Evolutionary conservation across 2,888 invertebrate species (phyloP).

Genomic region (Cheilosia urbana): DNA sequence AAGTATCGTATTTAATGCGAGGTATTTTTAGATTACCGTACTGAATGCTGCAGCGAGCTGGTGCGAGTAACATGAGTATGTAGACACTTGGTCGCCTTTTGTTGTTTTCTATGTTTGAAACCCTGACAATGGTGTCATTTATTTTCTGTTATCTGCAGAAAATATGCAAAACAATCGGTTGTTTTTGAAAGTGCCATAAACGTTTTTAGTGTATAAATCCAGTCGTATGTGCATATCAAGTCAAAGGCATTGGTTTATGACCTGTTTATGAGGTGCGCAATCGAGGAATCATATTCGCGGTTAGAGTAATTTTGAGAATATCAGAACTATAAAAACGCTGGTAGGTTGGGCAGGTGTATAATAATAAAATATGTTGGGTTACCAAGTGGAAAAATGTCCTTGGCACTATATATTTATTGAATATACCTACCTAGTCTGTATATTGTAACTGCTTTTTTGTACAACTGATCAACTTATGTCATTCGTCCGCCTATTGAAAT

Average conservation of each 20-base stretch:
- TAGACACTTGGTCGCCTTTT: conserved; percentile 42
- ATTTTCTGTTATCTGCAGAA: neutral
- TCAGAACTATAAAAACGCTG: neutral
- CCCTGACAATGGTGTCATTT: too few relatives aligned
- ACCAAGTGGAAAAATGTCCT: too few relatives aligned
- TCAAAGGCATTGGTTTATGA: neutral
- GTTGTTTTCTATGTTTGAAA: conserved; percentile 3
- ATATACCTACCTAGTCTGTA: too few relatives aligned
- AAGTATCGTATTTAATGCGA: conserved; percentile 23
- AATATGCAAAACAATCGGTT: neutral
- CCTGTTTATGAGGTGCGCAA: neutral
- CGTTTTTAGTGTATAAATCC: neutral
- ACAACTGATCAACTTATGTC: too few relatives aligned
- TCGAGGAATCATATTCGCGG: neutral
- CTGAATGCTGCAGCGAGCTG: neutral
- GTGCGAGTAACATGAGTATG: conserved; percentile 4
- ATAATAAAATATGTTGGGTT: too few relatives aligned
- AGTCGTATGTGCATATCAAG: neutral
- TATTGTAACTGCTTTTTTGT: too few relatives aligned
- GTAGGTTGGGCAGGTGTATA: too few relatives aligned
- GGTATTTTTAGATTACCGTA: conserved; percentile 27
- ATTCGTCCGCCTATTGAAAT: too few relatives aligned
- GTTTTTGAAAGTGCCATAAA: conserved; percentile 1
- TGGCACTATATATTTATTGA: too few relatives aligned
- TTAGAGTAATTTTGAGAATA: neutral